A percentile compares a stretch with the other conserved stretches of the same genome.
Evolutionary conservation across 2,888 invertebrate genomes (phyloP).

Genomic region (Lucinisca nassula): DNA sequence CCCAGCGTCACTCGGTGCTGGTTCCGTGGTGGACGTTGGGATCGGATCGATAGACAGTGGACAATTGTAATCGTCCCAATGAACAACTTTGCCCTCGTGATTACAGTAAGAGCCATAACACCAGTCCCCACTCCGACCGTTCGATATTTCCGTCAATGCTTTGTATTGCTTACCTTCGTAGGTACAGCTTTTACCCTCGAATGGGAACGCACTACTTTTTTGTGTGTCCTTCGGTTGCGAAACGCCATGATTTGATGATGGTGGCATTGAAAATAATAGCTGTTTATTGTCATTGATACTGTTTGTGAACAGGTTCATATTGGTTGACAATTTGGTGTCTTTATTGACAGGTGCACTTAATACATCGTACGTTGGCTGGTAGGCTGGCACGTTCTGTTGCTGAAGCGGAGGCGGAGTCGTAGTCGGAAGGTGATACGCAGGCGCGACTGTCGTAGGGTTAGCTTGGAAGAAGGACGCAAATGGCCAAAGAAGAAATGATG

Average conservation of each 20-base stretch:
- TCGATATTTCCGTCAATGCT: conserved; percentile 48
- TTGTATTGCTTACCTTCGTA: conserved; percentile 36
- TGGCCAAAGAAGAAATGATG: neutral
- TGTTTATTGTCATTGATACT: neutral
- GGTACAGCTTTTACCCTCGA: conserved; percentile 23
- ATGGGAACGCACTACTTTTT: neutral
- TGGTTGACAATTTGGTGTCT: neutral
- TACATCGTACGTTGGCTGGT: neutral
- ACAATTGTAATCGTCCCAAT: conserved; percentile 68
- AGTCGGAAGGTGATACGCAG: neutral
- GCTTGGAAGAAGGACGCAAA: neutral
- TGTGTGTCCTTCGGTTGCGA: neutral
- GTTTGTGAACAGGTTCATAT: neutral
- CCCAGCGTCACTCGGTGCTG: neutral
- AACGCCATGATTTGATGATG: neutral
- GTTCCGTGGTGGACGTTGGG: neutral
- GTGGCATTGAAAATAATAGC: neutral
- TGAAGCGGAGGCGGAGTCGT: neutral
- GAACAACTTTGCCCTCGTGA: conserved; percentile 54
- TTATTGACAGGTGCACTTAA: neutral
- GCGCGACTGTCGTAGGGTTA: neutral
- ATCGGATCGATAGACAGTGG: neutral
- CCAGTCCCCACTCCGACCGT: conserved; percentile 61
- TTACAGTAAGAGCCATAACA: conserved; percentile 66
- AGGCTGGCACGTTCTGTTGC: neutral